A percentile compares a stretch with the other conserved stretches of the same genome.
Conservation (phyloP, 2,797 vertebrate genomes). For the Thripadectes ignobilis region DNA sequence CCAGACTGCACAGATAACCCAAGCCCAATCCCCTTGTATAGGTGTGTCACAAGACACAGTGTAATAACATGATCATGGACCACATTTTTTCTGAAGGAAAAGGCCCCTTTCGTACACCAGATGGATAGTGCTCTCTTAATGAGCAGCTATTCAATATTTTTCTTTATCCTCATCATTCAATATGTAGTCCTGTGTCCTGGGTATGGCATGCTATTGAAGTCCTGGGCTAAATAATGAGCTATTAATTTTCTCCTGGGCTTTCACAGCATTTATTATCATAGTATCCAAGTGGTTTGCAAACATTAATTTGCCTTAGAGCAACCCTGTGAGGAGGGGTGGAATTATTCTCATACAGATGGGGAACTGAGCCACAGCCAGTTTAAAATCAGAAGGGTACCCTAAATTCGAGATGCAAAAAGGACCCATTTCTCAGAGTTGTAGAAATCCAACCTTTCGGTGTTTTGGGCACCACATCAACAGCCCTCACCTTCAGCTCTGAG, state of each 20-base stretch:
- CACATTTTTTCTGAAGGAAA: not conserved
- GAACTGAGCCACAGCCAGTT: not conserved
- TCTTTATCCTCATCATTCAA: constrained; percentile 64
- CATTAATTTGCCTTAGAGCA: constrained; percentile 52
- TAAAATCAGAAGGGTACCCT: not conserved
- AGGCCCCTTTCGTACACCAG: not conserved
- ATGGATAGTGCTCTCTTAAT: constrained; percentile 48
- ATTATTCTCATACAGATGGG: not conserved
- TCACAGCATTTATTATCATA: constrained; percentile 56
- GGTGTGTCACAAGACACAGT: not conserved
- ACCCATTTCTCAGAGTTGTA: not conserved
- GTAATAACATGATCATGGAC: not conserved
- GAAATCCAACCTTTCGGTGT: not conserved
- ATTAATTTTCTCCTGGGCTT: constrained; percentile 70
- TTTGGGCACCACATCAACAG: not conserved
- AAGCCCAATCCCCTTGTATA: not conserved
- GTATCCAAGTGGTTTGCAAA: constrained; percentile 44
- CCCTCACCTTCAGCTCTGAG: not conserved
- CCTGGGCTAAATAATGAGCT: constrained; percentile 61
- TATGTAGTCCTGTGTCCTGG: constrained; percentile 19
- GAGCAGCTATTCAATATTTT: constrained; percentile 66
- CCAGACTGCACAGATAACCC: not conserved
- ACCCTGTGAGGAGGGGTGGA: not conserved
- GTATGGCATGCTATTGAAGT: constrained; percentile 42
- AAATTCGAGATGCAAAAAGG: not conserved